Percentiles rank a stretch among this genome's conserved stretches.
Conservation (phyloP, 2,888 invertebrate genomes). For the Ophion ellenae region DNA sequence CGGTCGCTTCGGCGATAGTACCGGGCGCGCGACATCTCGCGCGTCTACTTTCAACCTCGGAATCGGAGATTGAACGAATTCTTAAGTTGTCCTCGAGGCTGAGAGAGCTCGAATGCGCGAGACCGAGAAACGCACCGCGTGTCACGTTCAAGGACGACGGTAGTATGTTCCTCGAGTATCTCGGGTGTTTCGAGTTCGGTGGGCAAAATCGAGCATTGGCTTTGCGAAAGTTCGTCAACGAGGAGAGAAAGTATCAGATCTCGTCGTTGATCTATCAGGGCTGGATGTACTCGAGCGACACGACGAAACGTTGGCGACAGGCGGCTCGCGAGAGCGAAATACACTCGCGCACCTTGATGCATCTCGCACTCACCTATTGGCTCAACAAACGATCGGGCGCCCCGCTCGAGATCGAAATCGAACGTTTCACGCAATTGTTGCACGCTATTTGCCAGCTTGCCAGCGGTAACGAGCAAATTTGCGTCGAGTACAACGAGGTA, state of each 20-base stretch:
- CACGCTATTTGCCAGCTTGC: conserved; percentile 88
- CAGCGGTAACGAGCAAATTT: conserved; percentile 85
- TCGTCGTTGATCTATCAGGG: conserved; percentile 83
- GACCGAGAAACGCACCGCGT: conserved; percentile 68
- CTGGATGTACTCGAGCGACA: conserved; percentile 81
- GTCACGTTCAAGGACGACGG: conserved; percentile 81
- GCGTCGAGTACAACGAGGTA: conserved; percentile 88
- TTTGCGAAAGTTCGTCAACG: conserved; percentile 82
- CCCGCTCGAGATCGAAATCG: conserved; percentile 87
- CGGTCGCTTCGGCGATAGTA: conserved; percentile 72
- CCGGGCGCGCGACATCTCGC: conserved; percentile 73
- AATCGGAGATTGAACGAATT: conserved; percentile 81
- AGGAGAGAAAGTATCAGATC: conserved; percentile 82
- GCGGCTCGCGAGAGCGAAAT: conserved; percentile 84
- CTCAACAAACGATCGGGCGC: conserved; percentile 85
- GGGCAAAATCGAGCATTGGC: conserved; percentile 75
- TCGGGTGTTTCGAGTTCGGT: conserved; percentile 82
- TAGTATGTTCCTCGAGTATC: conserved; percentile 79
- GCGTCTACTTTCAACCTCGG: conserved; percentile 77
- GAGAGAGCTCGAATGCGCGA: conserved; percentile 69
- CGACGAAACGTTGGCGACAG: conserved; percentile 81
- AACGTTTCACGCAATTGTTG: conserved; percentile 88
- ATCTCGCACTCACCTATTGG: conserved; percentile 89
- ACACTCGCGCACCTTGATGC: conserved; percentile 88
- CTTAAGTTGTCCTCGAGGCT: conserved; percentile 79